Base-by-base conservation (phyloP, 37 sponge, comb jelly and placozoan species). In the Geodia barretti region DNA sequence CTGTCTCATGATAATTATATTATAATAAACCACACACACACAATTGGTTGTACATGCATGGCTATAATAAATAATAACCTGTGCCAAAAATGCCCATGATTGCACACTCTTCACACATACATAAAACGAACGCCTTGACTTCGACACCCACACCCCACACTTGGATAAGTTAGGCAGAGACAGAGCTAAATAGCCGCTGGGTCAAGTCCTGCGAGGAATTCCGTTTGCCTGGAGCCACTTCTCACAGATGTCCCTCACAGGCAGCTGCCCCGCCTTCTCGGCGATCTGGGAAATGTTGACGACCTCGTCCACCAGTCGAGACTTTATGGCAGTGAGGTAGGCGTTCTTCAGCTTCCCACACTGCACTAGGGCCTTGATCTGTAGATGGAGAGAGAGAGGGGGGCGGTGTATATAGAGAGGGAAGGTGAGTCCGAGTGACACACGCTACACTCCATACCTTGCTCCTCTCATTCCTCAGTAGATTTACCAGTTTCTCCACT, bases 321-420 rank as follows among this genome's bases (percentile, higher is more conserved):
- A 59, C 58, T 76, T 86, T 40, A 91, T 88, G 58, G 95, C 95
- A 32, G 85, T 41, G n/a, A 94, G 80, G 71, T 94, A 94, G 19
- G 92, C 91, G n/a, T 79, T 83, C 83, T 94, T 90, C 65, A 94
- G 83, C 72, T 91, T 91, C 2, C 92, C 91, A 87, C 92, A 91
- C 72, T 84, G 92, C 24, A 94, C 81, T 21, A 83, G 67, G 26
- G 89, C 92, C 64, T 90, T 84, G 36, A 94, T 75, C 95, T 94
- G 65, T 11, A 54, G 34, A 24, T 75, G 76, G 70, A 70, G 70
- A 30, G 21, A 35, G 9, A 32, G 39, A 4, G 35, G 36, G 70
- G 8, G 36, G 70, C 36, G 21, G 8, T 64, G 5, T 29, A 26
- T 64, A 19, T 23, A 7, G 7, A 11, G 7, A 23, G 11, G 11